A percentile compares a stretch with the other conserved stretches of the same genome.
phyloP scores from a whole-genome alignment of 2,797 vertebrate genomes.

The Parauchenoglanis ngamensis region DNA sequence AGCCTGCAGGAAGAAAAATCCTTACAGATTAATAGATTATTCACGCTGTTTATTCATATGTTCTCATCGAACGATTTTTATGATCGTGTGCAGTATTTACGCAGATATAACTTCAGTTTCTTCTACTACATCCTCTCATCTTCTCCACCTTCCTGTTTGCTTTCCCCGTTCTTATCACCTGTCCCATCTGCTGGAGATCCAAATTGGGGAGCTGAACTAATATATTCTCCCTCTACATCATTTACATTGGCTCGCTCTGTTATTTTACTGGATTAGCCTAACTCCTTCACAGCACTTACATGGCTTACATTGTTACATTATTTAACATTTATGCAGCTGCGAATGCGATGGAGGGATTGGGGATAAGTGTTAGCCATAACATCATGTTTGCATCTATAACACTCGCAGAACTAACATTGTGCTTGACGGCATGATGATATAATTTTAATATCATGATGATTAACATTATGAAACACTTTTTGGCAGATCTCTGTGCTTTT shows the following conservation, averaged over 20 bases:
- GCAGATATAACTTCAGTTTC: not conserved
- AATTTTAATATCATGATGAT: not conserved
- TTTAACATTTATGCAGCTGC: conserved; percentile 59
- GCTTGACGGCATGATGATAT: not conserved
- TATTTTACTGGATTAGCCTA: conserved; percentile 63
- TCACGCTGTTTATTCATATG: conserved; percentile 13
- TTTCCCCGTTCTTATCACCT: conserved; percentile 20
- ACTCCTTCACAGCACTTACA: conserved; percentile 56
- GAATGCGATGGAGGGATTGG: conserved; percentile 54
- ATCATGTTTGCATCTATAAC: not conserved
- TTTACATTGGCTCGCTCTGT: conserved; percentile 64
- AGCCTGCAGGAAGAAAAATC: not conserved
- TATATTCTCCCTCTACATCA: conserved; percentile 67
- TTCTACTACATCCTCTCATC: not conserved
- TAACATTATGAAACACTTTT: not conserved
- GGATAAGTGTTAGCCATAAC: not conserved
- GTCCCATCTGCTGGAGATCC: not conserved
- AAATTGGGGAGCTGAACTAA: conserved; percentile 65
- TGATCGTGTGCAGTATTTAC: not conserved
- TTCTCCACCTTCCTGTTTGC: conserved; percentile 10
- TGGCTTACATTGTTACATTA: conserved; percentile 55
- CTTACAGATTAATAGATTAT: not conserved
- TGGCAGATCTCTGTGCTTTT: not conserved
- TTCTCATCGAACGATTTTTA: not conserved
- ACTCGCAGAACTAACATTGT: not conserved